These are phyloP conservation scores for Phanerotoma sp. DNA, from an alignment of 2,888 invertebrate genomes.

Conservation along the genomic window DNA sequence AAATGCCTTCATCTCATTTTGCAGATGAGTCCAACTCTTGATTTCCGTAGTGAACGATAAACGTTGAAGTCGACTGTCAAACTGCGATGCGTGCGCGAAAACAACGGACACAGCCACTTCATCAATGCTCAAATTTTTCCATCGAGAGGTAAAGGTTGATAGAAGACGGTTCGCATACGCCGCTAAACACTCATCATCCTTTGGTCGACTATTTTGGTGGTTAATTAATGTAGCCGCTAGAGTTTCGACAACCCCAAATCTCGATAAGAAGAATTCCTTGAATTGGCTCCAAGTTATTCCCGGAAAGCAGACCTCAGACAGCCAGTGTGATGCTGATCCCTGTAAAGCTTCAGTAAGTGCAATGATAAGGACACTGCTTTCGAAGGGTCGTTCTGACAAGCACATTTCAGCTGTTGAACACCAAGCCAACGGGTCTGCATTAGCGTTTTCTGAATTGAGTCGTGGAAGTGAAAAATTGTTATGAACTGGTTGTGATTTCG, in stretches of 20 bases:
- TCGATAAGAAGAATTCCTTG: not conserved
- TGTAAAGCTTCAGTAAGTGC: not conserved
- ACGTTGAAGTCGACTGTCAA: too few species aligned
- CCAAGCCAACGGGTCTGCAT: not conserved
- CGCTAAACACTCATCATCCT: conserved; percentile 23
- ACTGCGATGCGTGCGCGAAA: conserved; percentile 23
- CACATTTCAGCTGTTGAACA: not conserved
- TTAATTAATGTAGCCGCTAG: conserved; percentile 19
- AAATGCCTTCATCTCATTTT: too few species aligned
- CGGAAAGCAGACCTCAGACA: not conserved
- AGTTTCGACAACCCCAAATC: too few species aligned
- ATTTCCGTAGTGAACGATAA: too few species aligned
- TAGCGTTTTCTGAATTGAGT: not conserved
- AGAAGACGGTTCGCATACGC: conserved; percentile 13
- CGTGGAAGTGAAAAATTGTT: not conserved
- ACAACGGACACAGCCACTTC: conserved; percentile 20
- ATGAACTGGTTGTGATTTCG: not conserved
- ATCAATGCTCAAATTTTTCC: conserved; percentile 17
- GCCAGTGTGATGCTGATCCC: not conserved
- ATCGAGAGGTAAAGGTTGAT: conserved; percentile 3
- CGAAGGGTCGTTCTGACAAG: too few species aligned
- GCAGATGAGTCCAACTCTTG: too few species aligned
- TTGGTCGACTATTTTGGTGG: conserved; percentile 8
- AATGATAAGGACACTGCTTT: too few species aligned
- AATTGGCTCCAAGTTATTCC: not conserved